A percentile compares a stretch with the other conserved stretches of the same genome.
phyloP scores from a whole-genome alignment of 2,113 vertebrate genomes.

The Callionymus lyra region DNA sequence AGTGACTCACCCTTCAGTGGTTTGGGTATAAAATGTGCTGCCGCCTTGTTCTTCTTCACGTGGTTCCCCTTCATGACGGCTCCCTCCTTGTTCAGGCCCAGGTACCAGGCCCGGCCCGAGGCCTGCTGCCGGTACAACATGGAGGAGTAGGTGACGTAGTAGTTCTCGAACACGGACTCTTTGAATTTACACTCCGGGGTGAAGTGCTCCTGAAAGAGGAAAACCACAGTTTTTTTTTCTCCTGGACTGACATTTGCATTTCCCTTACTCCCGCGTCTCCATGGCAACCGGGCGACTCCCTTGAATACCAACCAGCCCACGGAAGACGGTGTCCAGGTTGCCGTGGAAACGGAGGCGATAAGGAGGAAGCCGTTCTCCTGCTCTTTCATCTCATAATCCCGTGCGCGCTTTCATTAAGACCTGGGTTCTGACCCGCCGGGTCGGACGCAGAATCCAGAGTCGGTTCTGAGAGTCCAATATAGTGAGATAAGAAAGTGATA shows the following conservation, averaged over 20 bases:
- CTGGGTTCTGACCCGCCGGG: background rate
- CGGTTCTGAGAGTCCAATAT: too few relatives aligned
- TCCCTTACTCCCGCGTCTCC: conserved; percentile 54
- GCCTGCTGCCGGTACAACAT: conserved; percentile 97
- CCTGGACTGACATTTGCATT: conserved; percentile 51
- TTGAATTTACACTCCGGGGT: conserved; percentile 99
- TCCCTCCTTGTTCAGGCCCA: conserved; percentile 97
- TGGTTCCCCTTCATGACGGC: conserved; percentile 98
- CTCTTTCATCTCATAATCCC: conserved; percentile 4
- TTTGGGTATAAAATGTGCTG: conserved; percentile 97
- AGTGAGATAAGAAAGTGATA: too few relatives aligned
- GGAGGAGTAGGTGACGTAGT: conserved; percentile 97
- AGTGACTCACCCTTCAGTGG: conserved; percentile 91
- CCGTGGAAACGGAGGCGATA: conserved; percentile 24
- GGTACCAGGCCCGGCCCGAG: conserved; percentile 92
- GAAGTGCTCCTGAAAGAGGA: conserved; percentile 83
- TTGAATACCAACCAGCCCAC: conserved; percentile 57
- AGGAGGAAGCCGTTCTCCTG: conserved; percentile 6
- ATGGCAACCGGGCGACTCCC: conserved; percentile 58
- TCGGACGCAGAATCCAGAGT: too few relatives aligned
- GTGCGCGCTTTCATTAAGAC: conserved; percentile 4
- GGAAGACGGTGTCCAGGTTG: conserved; percentile 34
- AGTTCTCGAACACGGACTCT: conserved; percentile 99
- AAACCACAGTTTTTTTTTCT: too few relatives aligned
- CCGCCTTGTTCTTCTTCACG: conserved; percentile 96